Percentiles rank a stretch among this genome's conserved stretches.
These are phyloP conservation scores for Semnopithecus entellus DNA, from an alignment of 2,113 vertebrate species.

Conservation along the genomic window DNA sequence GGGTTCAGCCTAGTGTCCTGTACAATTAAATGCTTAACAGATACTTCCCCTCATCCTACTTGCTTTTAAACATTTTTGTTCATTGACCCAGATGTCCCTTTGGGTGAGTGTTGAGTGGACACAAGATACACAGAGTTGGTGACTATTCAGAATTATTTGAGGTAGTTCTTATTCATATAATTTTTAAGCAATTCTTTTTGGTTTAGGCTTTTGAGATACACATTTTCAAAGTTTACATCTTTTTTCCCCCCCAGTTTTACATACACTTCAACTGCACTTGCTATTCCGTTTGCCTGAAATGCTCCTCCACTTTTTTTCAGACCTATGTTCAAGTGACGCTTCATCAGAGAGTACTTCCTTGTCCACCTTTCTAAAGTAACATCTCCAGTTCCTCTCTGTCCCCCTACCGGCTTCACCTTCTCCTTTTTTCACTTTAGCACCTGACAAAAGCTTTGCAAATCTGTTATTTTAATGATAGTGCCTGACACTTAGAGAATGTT, in stretches of 20 bases:
- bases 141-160: neutral
- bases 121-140: neutral
- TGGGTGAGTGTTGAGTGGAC: neutral
- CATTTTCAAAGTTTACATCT: neutral
- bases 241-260: neutral
- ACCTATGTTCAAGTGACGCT: rapidly evolving
- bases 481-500: neutral
- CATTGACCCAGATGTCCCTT: neutral
- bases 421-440: neutral
- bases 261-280: neutral
- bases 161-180: neutral
- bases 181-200: neutral
- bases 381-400: neutral
- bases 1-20: neutral
- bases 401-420: neutral
- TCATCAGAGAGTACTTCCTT: neutral
- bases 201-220: neutral
- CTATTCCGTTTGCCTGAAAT: neutral
- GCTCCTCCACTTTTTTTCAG: neutral
- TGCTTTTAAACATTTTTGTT: neutral
- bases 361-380: neutral
- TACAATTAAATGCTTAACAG: neutral
- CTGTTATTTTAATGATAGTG: neutral
- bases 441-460: neutral
- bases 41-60: neutral